These are phyloP conservation scores for Propithecus perrieri DNA, from an alignment of 2,797 vertebrate genomes.

Conservation along the genomic window DNA sequence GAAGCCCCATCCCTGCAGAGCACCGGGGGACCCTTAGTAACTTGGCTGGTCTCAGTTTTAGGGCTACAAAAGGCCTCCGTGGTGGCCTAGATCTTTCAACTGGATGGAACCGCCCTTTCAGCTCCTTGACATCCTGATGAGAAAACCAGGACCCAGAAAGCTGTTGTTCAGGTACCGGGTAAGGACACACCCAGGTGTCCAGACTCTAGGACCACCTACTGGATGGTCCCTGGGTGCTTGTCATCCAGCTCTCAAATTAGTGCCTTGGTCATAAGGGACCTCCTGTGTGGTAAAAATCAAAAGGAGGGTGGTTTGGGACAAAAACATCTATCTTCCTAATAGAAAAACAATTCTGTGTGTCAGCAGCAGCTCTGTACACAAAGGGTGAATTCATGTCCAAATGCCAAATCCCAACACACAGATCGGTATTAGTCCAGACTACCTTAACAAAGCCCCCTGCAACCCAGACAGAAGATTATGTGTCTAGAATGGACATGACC, in stretches of 20 bases:
- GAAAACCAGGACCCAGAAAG: background rate
- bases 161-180: background rate
- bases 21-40: background rate
- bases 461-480: background rate
- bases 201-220: background rate
- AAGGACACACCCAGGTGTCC: background rate
- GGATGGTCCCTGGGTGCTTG: background rate
- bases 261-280: background rate
- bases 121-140: background rate
- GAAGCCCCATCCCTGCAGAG: background rate
- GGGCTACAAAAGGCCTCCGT: background rate
- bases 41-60: background rate
- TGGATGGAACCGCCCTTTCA: background rate
- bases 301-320: background rate
- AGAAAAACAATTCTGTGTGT: background rate
- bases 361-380: background rate
- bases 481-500: background rate
- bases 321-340: background rate
- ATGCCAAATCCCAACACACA: background rate
- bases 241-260: background rate
- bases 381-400: background rate
- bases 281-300: background rate
- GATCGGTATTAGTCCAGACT: background rate
- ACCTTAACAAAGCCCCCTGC: background rate
- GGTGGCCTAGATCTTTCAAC: background rate